Evolutionary conservation across 2,888 invertebrate genomes (phyloP).

Genomic region (Calameuta idolon): DNA sequence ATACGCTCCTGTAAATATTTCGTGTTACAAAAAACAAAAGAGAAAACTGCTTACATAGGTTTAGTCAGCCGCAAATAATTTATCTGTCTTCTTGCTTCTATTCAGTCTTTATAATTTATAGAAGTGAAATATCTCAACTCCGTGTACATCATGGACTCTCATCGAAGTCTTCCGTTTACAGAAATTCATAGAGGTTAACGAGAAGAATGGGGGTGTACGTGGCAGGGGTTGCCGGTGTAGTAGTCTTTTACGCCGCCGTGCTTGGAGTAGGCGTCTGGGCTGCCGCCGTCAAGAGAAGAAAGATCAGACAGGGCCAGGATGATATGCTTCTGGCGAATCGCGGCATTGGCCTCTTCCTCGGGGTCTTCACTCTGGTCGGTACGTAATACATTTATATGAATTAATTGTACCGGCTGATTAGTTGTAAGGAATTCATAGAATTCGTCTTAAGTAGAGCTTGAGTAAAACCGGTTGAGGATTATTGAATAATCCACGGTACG

Average conservation of each 20-base stretch:
- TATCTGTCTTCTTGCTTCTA: neutral
- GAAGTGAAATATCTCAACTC: neutral
- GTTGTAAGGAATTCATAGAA: neutral
- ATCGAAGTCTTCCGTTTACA: neutral
- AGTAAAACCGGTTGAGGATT: neutral
- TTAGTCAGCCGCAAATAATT: neutral
- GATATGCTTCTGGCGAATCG: conserved; percentile 79
- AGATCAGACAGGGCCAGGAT: conserved; percentile 69
- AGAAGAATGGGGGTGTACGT: conserved; percentile 67
- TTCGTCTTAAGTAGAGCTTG: neutral
- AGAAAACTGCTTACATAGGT: neutral
- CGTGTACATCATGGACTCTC: neutral
- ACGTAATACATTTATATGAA: conserved; percentile 33
- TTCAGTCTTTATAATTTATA: neutral
- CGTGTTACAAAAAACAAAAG: neutral
- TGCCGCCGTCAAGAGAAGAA: conserved; percentile 67
- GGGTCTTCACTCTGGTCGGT: conserved; percentile 80
- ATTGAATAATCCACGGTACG: neutral
- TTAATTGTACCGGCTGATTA: neutral
- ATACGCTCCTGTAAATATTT: no score
- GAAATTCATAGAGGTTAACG: neutral
- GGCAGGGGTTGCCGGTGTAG: conserved; percentile 74
- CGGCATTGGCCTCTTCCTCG: conserved; percentile 76
- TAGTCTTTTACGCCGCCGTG: conserved; percentile 76
- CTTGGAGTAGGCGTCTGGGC: conserved; percentile 78